Conservation (phyloP, 2,888 invertebrate genomes). For the Ptychoptera contaminata region DNA sequence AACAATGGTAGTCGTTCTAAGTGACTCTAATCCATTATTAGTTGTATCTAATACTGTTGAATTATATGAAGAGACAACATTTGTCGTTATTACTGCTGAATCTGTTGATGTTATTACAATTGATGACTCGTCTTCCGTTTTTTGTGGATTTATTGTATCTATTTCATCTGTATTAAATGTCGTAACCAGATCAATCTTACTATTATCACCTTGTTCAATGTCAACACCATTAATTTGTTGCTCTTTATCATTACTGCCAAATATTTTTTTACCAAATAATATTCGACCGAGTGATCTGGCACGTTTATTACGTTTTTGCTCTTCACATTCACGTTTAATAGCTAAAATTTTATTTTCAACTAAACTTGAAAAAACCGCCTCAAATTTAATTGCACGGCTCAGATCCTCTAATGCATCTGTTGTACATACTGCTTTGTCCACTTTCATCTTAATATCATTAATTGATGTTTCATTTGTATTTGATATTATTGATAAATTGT, state of each 20-base stretch:
- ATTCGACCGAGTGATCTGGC: slow-evolving; percentile 24
- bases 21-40: no score
- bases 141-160: no score
- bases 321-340: slow-evolving; percentile 30
- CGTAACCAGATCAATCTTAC: no score
- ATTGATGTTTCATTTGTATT: background rate
- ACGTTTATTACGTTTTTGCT: slow-evolving; percentile 14
- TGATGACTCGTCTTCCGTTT: no score
- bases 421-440: slow-evolving; percentile 30
- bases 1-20: no score
- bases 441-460: slow-evolving; percentile 12
- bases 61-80: no score
- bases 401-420: slow-evolving; percentile 26
- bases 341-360: slow-evolving; percentile 30
- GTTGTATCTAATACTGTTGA: no score
- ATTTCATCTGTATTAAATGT: no score
- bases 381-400: slow-evolving; percentile 28
- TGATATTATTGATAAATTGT: no score
- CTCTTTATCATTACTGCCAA: slow-evolving; percentile 12
- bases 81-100: no score
- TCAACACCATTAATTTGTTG: slow-evolving; percentile 8
- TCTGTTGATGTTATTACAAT: no score
- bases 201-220: slow-evolving; percentile 6
- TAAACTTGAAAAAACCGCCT: slow-evolving; percentile 28
- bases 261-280: slow-evolving; percentile 24